These are phyloP conservation scores for Pachyramphus minor DNA, from an alignment of 2,113 vertebrate species.

Conservation along the genomic window DNA sequence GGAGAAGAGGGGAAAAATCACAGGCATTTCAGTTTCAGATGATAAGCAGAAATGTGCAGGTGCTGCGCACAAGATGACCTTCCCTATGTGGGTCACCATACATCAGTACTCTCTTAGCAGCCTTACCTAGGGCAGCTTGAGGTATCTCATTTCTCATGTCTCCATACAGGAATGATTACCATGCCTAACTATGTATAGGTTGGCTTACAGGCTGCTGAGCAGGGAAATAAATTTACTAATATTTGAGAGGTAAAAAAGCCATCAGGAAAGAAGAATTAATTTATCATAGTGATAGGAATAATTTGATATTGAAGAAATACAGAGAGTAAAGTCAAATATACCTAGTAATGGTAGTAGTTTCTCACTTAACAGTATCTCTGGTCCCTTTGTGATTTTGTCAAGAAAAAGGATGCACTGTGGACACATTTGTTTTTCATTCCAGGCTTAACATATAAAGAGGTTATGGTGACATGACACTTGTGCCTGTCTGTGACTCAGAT, in stretches of 20 bases:
- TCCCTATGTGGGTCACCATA: slow-evolving; percentile 8
- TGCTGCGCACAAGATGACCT: slow-evolving; percentile 35
- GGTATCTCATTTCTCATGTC: slow-evolving; percentile 29
- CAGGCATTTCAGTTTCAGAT: slow-evolving; percentile 1
- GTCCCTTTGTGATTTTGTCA: background rate
- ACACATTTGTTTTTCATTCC: slow-evolving; percentile 10
- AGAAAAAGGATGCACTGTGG: background rate
- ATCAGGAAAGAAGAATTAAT: background rate
- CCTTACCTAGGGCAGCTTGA: slow-evolving; percentile 15
- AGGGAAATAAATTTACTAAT: slow-evolving; percentile 7
- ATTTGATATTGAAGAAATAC: background rate
- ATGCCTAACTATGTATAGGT: background rate
- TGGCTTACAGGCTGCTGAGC: background rate
- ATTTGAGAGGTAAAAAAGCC: slow-evolving; percentile 12
- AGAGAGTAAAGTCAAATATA: background rate
- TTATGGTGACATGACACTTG: background rate
- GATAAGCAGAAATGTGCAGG: slow-evolving; percentile 55
- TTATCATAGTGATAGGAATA: background rate
- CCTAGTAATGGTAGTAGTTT: background rate
- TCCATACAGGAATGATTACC: slow-evolving; percentile 10
- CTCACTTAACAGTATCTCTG: background rate
- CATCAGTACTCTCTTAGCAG: slow-evolving; percentile 30
- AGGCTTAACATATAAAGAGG: background rate
- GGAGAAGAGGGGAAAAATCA: background rate
- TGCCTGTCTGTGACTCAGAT: background rate